These are phyloP conservation scores for Dendrolimus punctatus DNA, from an alignment of 1,140 invertebrate species.

Conservation along the genomic window DNA sequence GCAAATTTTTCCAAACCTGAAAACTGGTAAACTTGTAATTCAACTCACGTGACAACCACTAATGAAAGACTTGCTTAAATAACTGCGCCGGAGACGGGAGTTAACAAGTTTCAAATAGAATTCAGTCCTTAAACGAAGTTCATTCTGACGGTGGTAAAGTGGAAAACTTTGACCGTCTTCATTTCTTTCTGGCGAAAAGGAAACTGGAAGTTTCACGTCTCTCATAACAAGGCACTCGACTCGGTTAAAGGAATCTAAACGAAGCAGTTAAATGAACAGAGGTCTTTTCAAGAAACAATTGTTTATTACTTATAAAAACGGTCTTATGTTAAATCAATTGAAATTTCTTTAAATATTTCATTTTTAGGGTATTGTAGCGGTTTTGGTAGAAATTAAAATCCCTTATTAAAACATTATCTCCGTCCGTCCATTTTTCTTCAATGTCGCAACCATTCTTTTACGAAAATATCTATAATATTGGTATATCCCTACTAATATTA, in stretches of 20 bases:
- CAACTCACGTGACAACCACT: constrained; percentile 56
- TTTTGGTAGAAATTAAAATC: no score
- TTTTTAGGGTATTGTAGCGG: no score
- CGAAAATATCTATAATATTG: no score
- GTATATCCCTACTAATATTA: no score
- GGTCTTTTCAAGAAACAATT: no score
- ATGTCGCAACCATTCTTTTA: no score
- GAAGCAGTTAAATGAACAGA: constrained; percentile 9
- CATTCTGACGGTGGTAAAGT: constrained; percentile 58
- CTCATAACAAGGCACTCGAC: constrained; percentile 35
- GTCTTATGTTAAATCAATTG: no score
- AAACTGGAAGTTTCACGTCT: constrained; percentile 46
- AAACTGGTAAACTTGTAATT: constrained; percentile 50
- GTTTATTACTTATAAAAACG: no score
- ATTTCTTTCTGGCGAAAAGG: constrained; percentile 35
- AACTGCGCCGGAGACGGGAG: constrained; percentile 53
- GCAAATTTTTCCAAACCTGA: constrained; percentile 47
- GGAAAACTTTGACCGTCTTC: constrained; percentile 49
- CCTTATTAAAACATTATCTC: no score
- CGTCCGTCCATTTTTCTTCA: no score
- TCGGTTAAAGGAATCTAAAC: constrained; percentile 23
- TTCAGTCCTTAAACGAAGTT: constrained; percentile 52
- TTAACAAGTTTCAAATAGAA: constrained; percentile 68
- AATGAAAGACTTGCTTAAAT: constrained; percentile 68
- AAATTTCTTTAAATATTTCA: no score